A percentile compares a stretch with the other conserved stretches of the same genome.
These are phyloP conservation scores for Oscheius sp. DNA, from an alignment of 2,888 invertebrate genomes.

Conservation along the genomic window DNA sequence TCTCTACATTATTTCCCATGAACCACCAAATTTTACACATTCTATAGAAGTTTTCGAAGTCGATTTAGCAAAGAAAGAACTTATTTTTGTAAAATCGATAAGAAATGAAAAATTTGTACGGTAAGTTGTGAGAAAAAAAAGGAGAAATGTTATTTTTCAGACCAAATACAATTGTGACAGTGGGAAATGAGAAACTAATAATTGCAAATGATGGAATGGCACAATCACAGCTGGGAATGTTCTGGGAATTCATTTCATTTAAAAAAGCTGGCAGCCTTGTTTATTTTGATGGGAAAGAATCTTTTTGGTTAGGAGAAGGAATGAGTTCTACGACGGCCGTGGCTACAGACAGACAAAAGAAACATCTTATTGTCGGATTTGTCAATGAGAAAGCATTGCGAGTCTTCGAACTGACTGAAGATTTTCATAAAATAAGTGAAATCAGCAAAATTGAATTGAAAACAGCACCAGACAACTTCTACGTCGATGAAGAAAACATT, in stretches of 20 bases:
- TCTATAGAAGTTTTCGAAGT: slow-evolving; percentile 50
- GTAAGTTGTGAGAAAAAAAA: slow-evolving; percentile 34
- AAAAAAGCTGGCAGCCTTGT: slow-evolving; percentile 47
- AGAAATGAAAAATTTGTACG: slow-evolving; percentile 11
- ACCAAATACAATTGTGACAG: slow-evolving; percentile 53
- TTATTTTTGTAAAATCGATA: slow-evolving; percentile 49
- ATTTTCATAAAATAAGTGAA: slow-evolving; percentile 26
- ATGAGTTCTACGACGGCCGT: slow-evolving; percentile 49
- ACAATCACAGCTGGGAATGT: slow-evolving; percentile 42
- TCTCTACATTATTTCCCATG: slow-evolving; percentile 52
- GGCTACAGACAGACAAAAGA: slow-evolving; percentile 42
- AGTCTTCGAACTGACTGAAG: slow-evolving; percentile 35
- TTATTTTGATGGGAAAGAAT: slow-evolving; percentile 54
- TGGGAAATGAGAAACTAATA: slow-evolving; percentile 47
- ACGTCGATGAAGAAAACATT: slow-evolving; percentile 42
- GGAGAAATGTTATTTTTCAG: slow-evolving; percentile 24
- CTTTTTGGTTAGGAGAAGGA: slow-evolving; percentile 37
- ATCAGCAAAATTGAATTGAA: slow-evolving; percentile 30
- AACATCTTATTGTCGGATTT: slow-evolving; percentile 46
- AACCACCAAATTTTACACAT: slow-evolving; percentile 42
- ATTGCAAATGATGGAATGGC: slow-evolving; percentile 55
- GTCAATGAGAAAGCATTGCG: slow-evolving; percentile 45
- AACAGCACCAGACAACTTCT: slow-evolving; percentile 49
- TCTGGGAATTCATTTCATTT: slow-evolving; percentile 41
- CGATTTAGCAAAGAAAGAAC: slow-evolving; percentile 39